A percentile compares a stretch with the other conserved stretches of the same genome.
Evolutionary conservation across 2,888 invertebrate species (phyloP).

Genomic region (Choristoneura rosaceana): DNA sequence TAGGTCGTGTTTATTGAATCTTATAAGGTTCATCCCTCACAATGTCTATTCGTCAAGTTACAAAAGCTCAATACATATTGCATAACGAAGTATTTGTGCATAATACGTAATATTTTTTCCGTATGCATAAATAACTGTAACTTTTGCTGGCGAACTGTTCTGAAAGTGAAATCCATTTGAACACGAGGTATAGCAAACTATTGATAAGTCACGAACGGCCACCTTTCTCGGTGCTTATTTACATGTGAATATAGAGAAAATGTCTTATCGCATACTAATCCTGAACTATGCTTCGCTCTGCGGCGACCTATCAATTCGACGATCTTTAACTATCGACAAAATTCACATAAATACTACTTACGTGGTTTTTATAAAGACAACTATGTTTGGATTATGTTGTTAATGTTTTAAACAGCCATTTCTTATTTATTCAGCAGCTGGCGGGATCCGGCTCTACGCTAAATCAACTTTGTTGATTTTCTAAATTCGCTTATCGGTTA

Average conservation of each 20-base stretch:
- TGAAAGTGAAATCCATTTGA: slow-evolving; percentile 26
- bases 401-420: slow-evolving; percentile 15
- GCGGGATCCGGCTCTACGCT: slow-evolving; percentile 12
- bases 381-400: slow-evolving; percentile 27
- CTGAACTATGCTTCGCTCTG: slow-evolving; percentile 28
- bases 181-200: slow-evolving; percentile 27
- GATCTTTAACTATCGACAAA: slow-evolving; percentile 11
- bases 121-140: slow-evolving; percentile 4
- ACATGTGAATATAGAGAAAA: slow-evolving; percentile 39
- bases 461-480: slow-evolving; percentile 29
- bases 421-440: background rate
- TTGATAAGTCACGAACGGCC: slow-evolving; percentile 39
- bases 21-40: slow-evolving; percentile 56
- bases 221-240: slow-evolving; percentile 32
- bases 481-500: slow-evolving; percentile 33
- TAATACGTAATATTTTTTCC: slow-evolving; percentile 25
- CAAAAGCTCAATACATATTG: slow-evolving; percentile 46
- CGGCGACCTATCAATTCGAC: slow-evolving; percentile 25
- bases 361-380: slow-evolving; percentile 7
- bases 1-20: slow-evolving; percentile 77
- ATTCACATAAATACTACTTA: slow-evolving; percentile 9
- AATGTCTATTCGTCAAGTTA: slow-evolving; percentile 44
- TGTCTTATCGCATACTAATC: slow-evolving; percentile 32
- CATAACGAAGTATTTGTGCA: slow-evolving; percentile 44
- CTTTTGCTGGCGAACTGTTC: slow-evolving; percentile 11